Evolutionary conservation across 2,797 vertebrate genomes (phyloP).

Genomic region (Mustela erminea): DNA sequence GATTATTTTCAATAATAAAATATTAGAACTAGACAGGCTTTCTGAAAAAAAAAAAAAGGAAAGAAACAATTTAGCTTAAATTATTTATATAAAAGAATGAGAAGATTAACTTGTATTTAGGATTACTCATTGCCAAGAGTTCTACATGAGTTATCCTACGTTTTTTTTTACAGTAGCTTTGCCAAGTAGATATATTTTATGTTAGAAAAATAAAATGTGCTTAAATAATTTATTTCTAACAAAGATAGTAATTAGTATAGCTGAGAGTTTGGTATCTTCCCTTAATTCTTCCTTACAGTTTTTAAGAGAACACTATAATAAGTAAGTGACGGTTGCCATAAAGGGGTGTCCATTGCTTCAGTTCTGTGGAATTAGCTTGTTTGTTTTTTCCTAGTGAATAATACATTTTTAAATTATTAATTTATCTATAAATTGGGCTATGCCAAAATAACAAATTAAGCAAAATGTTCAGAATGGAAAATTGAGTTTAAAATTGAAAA

Average conservation of each 20-base stretch:
- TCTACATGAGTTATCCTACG: neutral
- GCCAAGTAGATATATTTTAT: neutral
- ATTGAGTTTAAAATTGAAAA: neutral
- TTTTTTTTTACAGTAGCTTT: neutral
- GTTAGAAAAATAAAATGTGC: neutral
- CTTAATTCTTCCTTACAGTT: neutral
- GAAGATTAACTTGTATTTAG: neutral
- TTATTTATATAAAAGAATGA: neutral
- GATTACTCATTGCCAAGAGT: neutral
- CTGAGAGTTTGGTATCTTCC: neutral
- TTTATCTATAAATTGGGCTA: neutral
- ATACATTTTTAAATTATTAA: neutral
- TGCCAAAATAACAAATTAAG: neutral
- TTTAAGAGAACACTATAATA: neutral
- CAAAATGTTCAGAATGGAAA: neutral
- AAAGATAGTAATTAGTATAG: neutral
- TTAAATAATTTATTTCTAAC: slow-evolving; percentile 1
- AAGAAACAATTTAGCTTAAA: neutral
- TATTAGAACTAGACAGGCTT: neutral
- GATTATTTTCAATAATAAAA: slow-evolving; percentile 46
- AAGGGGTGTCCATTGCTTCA: neutral
- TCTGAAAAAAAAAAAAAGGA: neutral
- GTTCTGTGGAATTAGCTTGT: neutral
- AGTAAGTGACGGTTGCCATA: too few species aligned
- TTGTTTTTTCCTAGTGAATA: neutral